Evolutionary conservation across 2,797 vertebrate species (phyloP).

Genomic region (Chiloscyllium punctatum): DNA sequence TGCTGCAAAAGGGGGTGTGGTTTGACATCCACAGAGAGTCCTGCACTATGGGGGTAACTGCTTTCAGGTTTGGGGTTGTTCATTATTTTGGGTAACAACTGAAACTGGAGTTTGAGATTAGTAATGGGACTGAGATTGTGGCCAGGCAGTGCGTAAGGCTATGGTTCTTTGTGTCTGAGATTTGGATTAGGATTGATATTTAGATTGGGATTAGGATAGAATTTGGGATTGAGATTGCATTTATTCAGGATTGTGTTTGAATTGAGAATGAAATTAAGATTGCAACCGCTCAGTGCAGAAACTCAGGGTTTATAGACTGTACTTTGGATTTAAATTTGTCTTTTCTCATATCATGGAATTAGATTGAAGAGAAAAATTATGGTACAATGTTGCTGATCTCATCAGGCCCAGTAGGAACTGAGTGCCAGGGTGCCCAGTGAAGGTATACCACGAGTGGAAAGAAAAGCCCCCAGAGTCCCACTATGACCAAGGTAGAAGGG

Average conservation of each 20-base stretch:
- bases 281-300: background rate
- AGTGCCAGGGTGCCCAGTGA: background rate
- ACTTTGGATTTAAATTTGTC: background rate
- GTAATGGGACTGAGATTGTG: background rate
- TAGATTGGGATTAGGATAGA: background rate
- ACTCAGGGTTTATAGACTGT: background rate
- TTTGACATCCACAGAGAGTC: too few species aligned
- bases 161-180: background rate
- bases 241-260: background rate
- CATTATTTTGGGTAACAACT: background rate
- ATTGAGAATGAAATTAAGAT: background rate
- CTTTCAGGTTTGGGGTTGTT: background rate
- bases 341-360: background rate
- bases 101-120: background rate
- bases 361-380: background rate
- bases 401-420: background rate
- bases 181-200: background rate
- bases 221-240: background rate
- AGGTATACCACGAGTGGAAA: background rate
- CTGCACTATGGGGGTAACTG: background rate
- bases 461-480: background rate
- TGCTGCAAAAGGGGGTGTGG: too few species aligned
- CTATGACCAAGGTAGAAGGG: too few species aligned
- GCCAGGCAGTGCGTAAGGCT: background rate
- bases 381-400: background rate